Evolutionary conservation across 1,140 invertebrate species (phyloP).

Genomic region (Drosophila ananassae): DNA sequence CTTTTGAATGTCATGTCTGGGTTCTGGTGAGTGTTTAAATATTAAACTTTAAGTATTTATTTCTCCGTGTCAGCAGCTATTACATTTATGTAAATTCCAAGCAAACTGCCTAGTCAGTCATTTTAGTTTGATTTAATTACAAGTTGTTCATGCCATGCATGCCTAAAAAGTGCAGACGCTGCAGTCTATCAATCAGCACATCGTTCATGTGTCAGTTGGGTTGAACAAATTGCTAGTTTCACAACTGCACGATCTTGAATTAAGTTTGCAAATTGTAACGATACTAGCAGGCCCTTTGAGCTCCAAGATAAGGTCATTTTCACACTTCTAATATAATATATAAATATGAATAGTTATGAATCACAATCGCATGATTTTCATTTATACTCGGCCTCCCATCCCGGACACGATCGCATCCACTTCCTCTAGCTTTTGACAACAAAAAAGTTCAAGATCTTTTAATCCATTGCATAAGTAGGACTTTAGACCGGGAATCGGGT

Average conservation of each 20-base stretch:
- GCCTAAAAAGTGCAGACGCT: slow-evolving; percentile 31
- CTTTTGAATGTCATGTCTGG: slow-evolving; percentile 88
- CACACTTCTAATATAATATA: slow-evolving; percentile 2
- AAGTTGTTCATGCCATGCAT: slow-evolving; percentile 8
- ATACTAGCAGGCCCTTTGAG: neutral
- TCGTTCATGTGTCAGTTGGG: slow-evolving; percentile 27
- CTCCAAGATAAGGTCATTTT: neutral
- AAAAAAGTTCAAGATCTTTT: slow-evolving; percentile 25
- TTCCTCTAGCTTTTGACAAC: slow-evolving; percentile 16
- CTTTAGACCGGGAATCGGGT: slow-evolving; percentile 13
- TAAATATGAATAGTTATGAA: neutral
- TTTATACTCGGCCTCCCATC: slow-evolving; percentile 17
- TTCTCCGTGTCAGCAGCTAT: slow-evolving; percentile 3
- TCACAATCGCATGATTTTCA: slow-evolving; percentile 22
- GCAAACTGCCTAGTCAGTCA: slow-evolving; percentile 16
- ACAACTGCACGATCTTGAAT: slow-evolving; percentile 20
- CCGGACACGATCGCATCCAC: slow-evolving; percentile 27
- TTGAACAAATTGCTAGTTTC: slow-evolving; percentile 21
- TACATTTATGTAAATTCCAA: slow-evolving; percentile 7
- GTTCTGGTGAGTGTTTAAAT: slow-evolving; percentile 79
- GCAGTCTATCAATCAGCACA: slow-evolving; percentile 49
- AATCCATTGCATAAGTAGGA: slow-evolving; percentile 35
- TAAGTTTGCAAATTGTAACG: slow-evolving; percentile 4
- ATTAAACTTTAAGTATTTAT: slow-evolving; percentile 12
- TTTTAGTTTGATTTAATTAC: slow-evolving; percentile 30